Percentiles rank a stretch among this genome's conserved stretches.
These are phyloP conservation scores for Salvelinus namaycush DNA, from an alignment of 2,113 vertebrate genomes.

Conservation along the genomic window DNA sequence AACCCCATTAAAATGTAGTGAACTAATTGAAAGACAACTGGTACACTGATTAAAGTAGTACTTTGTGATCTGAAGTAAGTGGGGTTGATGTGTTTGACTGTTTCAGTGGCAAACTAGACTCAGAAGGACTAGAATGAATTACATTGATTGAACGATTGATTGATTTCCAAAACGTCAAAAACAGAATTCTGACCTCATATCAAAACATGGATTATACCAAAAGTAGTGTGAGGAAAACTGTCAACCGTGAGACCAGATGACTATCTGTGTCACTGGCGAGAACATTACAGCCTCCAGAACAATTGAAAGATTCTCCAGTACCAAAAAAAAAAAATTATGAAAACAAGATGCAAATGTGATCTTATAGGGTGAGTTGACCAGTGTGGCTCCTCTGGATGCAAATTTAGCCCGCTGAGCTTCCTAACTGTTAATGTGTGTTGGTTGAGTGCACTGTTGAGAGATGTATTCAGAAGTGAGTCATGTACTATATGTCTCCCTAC, in stretches of 20 bases:
- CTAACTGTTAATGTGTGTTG: no score
- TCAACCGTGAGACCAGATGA: constrained; percentile 1
- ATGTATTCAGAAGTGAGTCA: no score
- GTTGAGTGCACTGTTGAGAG: no score
- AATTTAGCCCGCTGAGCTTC: constrained; percentile 6
- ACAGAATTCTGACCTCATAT: no score
- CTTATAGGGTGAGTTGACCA: neutral
- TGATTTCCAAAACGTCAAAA: no score
- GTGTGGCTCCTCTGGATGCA: constrained; percentile 33
- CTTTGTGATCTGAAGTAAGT: neutral
- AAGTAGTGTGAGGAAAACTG: neutral
- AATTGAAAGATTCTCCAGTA: constrained; percentile 35
- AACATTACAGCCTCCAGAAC: constrained; percentile 18
- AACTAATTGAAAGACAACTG: neutral
- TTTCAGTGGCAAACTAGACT: no score
- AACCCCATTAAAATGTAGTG: neutral
- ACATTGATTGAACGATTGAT: no score
- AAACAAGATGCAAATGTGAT: constrained; percentile 49
- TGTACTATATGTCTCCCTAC: no score
- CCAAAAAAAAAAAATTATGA: constrained; percentile 7
- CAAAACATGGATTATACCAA: no score
- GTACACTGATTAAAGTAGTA: neutral
- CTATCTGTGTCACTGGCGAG: constrained; percentile 9
- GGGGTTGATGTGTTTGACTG: no score
- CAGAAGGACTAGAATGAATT: no score